Base-by-base conservation (phyloP, 2,113 vertebrate genomes). In the Entomyzon cyanotis region DNA sequence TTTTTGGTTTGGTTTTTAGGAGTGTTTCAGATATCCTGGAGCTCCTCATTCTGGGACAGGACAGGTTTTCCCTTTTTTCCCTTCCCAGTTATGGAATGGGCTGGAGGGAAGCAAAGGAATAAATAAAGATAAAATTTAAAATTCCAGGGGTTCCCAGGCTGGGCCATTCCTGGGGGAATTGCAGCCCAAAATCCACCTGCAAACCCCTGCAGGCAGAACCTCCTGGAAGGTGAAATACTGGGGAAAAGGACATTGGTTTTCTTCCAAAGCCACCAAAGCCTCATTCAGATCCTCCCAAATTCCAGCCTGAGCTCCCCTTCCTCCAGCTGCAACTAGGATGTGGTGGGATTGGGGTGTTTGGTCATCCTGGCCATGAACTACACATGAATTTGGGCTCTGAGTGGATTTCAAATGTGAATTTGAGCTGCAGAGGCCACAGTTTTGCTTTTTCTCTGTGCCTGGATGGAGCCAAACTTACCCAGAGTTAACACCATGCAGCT, bases 1-100 rank as follows among this genome's bases (percentile, higher is more conserved):
- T 4, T 60, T 30, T 74, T 87, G 37, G 11, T 21, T 73, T 83
- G 59, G 49, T 49, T 37, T 88, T 71, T 14, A 3, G 6, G 47
- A 41, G 60, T 30, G 67, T 81, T 94, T 93, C 53, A 77, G 7
- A 53, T 70, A 62, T 78, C 77, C 68, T 81, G 50, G 41, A 84
- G 46, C 46, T 86, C 55, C 77, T 62, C n/a, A n/a, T 56, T 56
- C 58, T 37, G 44, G 37, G 63, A 69, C 35, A 76, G 37, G 30
- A 73, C 31, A 50, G 52, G 46, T 63, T 64, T 86, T 86, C 89
- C 71, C 58, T 58, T 65, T 63, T 64, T 86, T 86, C 89, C 71
- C 58, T 58, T 65, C 50, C 10, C 63, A 44, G 31, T 75, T 69
- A 76, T 22, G 4, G 41, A 33, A 55, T 25, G 21, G 53, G 60